Conservation (phyloP, 2,113 vertebrate species). For the Stegostoma tigrinum region DNA sequence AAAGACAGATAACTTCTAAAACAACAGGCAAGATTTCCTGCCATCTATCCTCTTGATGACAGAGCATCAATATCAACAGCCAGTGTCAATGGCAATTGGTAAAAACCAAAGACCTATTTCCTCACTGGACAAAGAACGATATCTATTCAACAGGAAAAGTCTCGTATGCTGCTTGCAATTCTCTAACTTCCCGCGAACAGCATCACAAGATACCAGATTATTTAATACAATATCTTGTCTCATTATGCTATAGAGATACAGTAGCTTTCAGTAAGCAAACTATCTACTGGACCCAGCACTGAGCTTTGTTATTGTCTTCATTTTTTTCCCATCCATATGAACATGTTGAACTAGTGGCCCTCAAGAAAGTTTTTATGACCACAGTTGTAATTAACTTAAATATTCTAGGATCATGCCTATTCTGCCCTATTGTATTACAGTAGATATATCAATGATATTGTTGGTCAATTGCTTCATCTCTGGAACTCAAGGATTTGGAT, state of each 20-base stretch:
- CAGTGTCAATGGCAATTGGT: not conserved
- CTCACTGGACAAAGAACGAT: too few species aligned
- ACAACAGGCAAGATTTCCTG: constrained; percentile 26
- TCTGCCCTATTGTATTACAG: not conserved
- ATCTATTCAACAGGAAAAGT: not conserved
- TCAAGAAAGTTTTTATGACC: not conserved
- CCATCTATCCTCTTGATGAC: not conserved
- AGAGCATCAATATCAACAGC: constrained; percentile 11
- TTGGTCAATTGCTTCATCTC: not conserved
- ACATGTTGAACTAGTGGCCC: not conserved
- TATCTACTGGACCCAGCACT: not conserved
- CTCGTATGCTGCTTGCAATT: not conserved
- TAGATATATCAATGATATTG: not conserved
- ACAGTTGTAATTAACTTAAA: not conserved
- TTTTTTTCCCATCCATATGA: not conserved
- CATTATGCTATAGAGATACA: not conserved
- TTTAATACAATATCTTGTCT: not conserved
- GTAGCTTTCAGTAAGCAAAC: not conserved
- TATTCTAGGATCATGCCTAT: not conserved
- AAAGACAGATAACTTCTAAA: constrained; percentile 20
- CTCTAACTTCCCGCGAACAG: not conserved
- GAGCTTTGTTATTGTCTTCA: not conserved
- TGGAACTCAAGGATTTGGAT: not conserved
- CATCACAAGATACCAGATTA: not conserved
- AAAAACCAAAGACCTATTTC: not conserved